Base-by-base conservation (phyloP, 2,888 invertebrate genomes). In the Neoascia interrupta region DNA sequence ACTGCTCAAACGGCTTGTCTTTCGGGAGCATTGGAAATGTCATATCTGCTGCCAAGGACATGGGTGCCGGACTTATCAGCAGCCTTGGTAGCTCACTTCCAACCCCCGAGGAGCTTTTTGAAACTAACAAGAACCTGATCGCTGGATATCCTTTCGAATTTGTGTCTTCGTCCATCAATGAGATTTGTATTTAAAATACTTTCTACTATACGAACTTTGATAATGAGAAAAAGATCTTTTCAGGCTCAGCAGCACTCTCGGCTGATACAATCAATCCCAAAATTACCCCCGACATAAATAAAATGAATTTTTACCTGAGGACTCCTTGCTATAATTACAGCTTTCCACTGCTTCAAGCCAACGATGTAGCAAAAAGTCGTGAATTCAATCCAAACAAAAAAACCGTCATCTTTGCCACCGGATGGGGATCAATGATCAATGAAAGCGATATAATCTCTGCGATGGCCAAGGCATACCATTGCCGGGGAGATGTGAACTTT, bases 71-170 rank as follows among this genome's bases (percentile, higher is more conserved):
- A 13, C 66, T 87, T 0, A 82, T 82, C 4, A 83, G 84, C 11
- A 81, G 81, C 31, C 74, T 75, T 11, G 75, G 69, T 1, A 75
- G 51, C 10, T 51, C 63, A 2, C 36, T 83, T 0, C 83, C 83
- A 64, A 54, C 79, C 11, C 81, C 82, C 5, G 63, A 83, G 21
- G 83, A 81, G 1, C 54, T 88, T 2, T 84, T 87, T 21, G 85
- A 87, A 11, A 54, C 82, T 1, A 83, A 86, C 36, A 88, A 88
- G 54, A 85, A 88, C 43, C 10, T 86, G 0, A 34, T 88, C n/a
- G 87, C 84, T 26, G 88, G 87, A 4, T 86, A 87, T 82, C 88
- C 88, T 8, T 85, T 88, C 26, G 87, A 87, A 43, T 82, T 85
- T 72, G 85, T 84, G 1, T 85, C 86, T 3, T 70, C 69, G 3